Percentiles rank a stretch among this genome's conserved stretches.
These are phyloP conservation scores for Saxicola maurus DNA, from an alignment of 2,797 vertebrate genomes.

Conservation along the genomic window DNA sequence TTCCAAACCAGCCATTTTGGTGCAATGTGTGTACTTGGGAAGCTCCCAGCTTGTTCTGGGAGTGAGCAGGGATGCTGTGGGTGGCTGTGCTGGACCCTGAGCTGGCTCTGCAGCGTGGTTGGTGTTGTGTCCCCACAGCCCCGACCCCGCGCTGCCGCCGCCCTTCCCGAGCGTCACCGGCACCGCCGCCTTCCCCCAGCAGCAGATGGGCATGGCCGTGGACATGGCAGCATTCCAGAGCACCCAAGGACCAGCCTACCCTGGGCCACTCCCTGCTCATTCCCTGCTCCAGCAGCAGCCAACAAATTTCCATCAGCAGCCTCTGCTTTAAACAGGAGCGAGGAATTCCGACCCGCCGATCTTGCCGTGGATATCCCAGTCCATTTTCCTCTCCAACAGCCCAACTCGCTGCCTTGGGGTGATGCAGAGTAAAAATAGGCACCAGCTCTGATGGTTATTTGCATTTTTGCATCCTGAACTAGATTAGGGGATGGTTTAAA, in stretches of 20 bases:
- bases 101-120: not conserved
- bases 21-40: accelerated
- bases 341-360: not conserved
- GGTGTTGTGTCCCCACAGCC: conserved; percentile 64
- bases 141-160: conserved; percentile 70
- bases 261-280: conserved; percentile 73
- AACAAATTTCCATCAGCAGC: conserved; percentile 87
- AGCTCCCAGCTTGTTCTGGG: not conserved
- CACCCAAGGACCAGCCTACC: conserved; percentile 74
- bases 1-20: accelerated
- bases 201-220: conserved; percentile 78
- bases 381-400: conserved; percentile 12
- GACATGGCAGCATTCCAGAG: conserved; percentile 88
- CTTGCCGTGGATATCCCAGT: conserved; percentile 4
- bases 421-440: conserved; percentile 7
- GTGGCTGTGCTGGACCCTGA: accelerated
- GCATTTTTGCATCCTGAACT: conserved; percentile 23
- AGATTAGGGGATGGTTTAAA: conserved; percentile 26
- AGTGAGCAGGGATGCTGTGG: accelerated
- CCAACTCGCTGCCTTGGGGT: not conserved
- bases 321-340: conserved; percentile 75
- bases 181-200: conserved; percentile 73
- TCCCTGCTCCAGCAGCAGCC: conserved; percentile 76
- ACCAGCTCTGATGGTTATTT: conserved; percentile 7
- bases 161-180: conserved; percentile 74